Conservation (phyloP, 2,888 invertebrate genomes). For the Hirtodrosophila cameraria region DNA sequence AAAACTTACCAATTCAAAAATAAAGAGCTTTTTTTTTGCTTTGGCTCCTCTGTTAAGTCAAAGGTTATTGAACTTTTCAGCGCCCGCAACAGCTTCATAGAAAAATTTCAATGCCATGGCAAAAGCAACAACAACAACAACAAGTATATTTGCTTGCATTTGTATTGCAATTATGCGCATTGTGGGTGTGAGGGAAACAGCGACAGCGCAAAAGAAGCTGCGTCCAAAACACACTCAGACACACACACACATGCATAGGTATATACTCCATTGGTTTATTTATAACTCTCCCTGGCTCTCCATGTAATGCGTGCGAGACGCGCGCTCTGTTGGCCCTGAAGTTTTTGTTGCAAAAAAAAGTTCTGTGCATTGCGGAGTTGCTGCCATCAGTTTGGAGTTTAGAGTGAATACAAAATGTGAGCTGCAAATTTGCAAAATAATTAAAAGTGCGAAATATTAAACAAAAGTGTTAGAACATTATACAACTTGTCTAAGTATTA, state of each 20-base stretch:
- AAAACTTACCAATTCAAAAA: conserved; percentile 11
- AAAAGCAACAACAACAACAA: conserved; percentile 45
- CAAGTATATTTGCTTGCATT: conserved; percentile 26
- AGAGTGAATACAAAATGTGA: conserved; percentile 34
- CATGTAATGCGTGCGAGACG: conserved; percentile 45
- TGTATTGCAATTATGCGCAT: conserved; percentile 62
- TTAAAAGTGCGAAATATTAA: not conserved
- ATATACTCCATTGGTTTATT: conserved; percentile 56
- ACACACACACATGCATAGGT: conserved; percentile 24
- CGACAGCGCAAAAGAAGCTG: conserved; percentile 55
- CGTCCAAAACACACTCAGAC: conserved; percentile 36
- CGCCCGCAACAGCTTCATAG: conserved; percentile 73
- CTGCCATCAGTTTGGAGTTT: conserved; percentile 46
- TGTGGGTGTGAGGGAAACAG: conserved; percentile 51
- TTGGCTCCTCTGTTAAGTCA: conserved; percentile 62
- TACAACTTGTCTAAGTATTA: not conserved
- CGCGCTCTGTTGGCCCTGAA: conserved; percentile 74
- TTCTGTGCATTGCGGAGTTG: conserved; percentile 43
- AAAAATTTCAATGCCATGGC: conserved; percentile 81
- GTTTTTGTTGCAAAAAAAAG: conserved; percentile 56
- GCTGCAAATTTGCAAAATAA: not conserved
- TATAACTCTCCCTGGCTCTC: conserved; percentile 52
- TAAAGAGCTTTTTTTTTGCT: conserved; percentile 62
- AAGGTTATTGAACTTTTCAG: conserved; percentile 80
- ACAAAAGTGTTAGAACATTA: too few species aligned